These are phyloP conservation scores for Ennomos fuscantarius DNA, from an alignment of 2,888 invertebrate genomes.

Conservation along the genomic window DNA sequence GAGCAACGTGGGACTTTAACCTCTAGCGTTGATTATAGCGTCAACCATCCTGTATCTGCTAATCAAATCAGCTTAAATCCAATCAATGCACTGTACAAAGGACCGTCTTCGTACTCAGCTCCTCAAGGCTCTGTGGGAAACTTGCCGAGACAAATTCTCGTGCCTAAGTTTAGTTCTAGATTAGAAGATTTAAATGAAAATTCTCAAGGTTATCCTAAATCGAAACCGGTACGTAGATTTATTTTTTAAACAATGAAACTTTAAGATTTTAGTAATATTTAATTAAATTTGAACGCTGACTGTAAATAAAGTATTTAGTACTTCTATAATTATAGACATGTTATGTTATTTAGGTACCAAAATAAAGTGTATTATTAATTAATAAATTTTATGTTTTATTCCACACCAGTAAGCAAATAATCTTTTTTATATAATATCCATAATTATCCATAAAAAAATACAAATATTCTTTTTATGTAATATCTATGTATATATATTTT, in stretches of 20 bases:
- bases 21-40: conserved; percentile 59
- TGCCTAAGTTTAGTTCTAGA: conserved; percentile 56
- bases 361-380: conserved; percentile 1
- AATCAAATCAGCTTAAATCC: conserved; percentile 47
- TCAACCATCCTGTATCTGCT: conserved; percentile 56
- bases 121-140: conserved; percentile 74
- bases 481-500: no score
- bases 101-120: conserved; percentile 76
- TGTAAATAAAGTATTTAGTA: conserved; percentile 1
- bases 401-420: neutral
- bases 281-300: no score
- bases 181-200: conserved; percentile 67
- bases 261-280: no score
- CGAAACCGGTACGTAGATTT: conserved; percentile 61
- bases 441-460: no score
- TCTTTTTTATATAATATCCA: no score
- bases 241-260: conserved; percentile 39
- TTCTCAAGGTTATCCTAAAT: conserved; percentile 62
- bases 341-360: conserved; percentile 1
- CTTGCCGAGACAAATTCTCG: conserved; percentile 50
- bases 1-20: conserved; percentile 49
- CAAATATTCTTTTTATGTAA: no score
- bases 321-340: neutral
- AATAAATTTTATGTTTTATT: neutral
- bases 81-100: conserved; percentile 61